Base-by-base conservation (phyloP, 1,140 invertebrate species). In the Pogonomyrmex barbatus region DNA sequence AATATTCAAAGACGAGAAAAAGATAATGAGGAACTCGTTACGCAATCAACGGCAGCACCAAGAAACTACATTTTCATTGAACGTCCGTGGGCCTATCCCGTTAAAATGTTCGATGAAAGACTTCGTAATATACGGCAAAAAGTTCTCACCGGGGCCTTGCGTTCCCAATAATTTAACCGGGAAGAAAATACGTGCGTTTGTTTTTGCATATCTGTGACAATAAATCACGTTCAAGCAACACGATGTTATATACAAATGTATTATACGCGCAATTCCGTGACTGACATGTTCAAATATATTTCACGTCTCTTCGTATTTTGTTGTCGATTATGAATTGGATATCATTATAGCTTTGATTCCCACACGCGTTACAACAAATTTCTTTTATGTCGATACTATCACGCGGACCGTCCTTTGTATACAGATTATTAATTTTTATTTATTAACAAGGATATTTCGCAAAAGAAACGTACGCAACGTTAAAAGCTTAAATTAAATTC, bases 61-160 rank as follows among this genome's bases (percentile, higher is more conserved):
- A 73, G 52, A 47, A 82, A 73, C 24, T 56, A 60, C 79, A 30
- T 60, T 73, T 82, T 82, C 42, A 58, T 60, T 58, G 50, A 71
- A 36, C 52, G n/a, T 82, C 30, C 33, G 17, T 45, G 54, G 52
- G 10, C 14, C 8, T 73, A 30, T 71, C n/a, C 52, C 42, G 42
- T 82, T 73, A 65, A 79, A 79, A 79, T 65, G 60, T 65, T 45
- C 30, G 79, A 71, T 42, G 36, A 82, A 45, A 50, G 52, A n/a
- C 39, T 82, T 60, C 17, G 24, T 42, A 30, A 58, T 36, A 17
- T 2, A 17, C 30, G 67, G 30, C 12, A 82, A 71, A 71, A 58
- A 73, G 39, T 17, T 60, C 52, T 60, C 52, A 30, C 24, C 30
- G 24, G 2, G n/a, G 8, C 45, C 12, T 56, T 42, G 63, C 63